A percentile compares a stretch with the other conserved stretches of the same genome.
phyloP scores from a whole-genome alignment of 2,888 invertebrate genomes.

The Sialis fuliginosa region DNA sequence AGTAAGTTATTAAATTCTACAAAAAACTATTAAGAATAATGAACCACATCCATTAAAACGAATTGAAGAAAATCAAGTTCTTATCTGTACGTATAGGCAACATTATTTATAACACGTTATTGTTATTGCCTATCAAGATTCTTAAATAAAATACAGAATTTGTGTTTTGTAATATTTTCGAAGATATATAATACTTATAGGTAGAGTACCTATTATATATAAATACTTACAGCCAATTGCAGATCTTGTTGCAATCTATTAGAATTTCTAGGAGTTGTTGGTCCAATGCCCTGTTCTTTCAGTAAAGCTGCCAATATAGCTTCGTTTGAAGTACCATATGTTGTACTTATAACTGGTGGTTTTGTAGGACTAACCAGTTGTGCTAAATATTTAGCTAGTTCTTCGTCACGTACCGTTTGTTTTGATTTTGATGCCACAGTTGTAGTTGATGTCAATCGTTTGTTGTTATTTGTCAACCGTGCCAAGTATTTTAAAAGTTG shows the following conservation, averaged over 20 bases:
- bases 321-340: slow-evolving; percentile 43
- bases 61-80: too few species aligned
- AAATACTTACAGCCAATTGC: slow-evolving; percentile 16
- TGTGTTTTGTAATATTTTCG: too few species aligned
- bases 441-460: not conserved
- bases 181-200: too few species aligned
- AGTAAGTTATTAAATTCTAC: not conserved
- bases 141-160: too few species aligned
- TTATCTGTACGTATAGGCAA: too few species aligned
- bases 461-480: too few species aligned
- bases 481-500: too few species aligned
- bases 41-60: not conserved
- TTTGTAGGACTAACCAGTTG: slow-evolving; percentile 14
- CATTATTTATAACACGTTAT: too few species aligned
- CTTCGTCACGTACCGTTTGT: slow-evolving; percentile 26
- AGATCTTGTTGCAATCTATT: slow-evolving; percentile 12
- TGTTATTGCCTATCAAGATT: too few species aligned
- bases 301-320: slow-evolving; percentile 50
- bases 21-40: not conserved
- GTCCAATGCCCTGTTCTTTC: slow-evolving; percentile 54
- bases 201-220: too few species aligned
- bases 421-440: not conserved
- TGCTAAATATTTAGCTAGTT: slow-evolving; percentile 20
- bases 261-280: slow-evolving; percentile 39
- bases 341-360: slow-evolving; percentile 15